Evolutionary conservation across 1,140 invertebrate genomes (phyloP).

Genomic region (Psix sp.): DNA sequence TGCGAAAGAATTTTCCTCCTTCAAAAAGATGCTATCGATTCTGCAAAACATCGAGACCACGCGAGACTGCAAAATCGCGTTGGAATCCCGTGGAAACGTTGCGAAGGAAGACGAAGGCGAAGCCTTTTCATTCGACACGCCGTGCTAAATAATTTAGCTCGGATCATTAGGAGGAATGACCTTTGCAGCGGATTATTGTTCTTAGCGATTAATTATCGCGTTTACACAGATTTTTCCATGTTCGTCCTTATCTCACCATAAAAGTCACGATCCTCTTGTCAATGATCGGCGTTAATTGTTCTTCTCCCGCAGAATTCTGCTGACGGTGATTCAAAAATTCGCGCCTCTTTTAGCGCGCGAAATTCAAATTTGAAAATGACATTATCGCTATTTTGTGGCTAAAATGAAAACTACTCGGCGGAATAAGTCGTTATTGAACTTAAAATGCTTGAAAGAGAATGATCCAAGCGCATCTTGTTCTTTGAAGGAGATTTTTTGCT

Average conservation of each 20-base stretch:
- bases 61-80: slow-evolving; percentile 16
- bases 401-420: slow-evolving; percentile 2
- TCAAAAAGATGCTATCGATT: slow-evolving; percentile 36
- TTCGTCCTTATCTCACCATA: no score
- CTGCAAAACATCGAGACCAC: slow-evolving; percentile 17
- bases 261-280: no score
- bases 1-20: slow-evolving; percentile 36
- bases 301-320: no score
- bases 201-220: neutral
- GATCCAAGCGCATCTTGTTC: slow-evolving; percentile 28
- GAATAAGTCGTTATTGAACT: slow-evolving; percentile 3
- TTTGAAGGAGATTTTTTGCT: slow-evolving; percentile 44
- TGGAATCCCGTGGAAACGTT: slow-evolving; percentile 29
- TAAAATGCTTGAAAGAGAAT: slow-evolving; percentile 30
- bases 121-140: slow-evolving; percentile 19
- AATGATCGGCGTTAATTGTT: no score
- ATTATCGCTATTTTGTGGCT: neutral
- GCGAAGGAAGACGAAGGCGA: slow-evolving; percentile 9
- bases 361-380: neutral
- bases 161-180: neutral
- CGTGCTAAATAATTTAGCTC: slow-evolving; percentile 10
- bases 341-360: neutral
- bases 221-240: no score
- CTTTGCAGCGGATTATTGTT: no score
- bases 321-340: no score